Evolutionary conservation across 1,140 invertebrate genomes (phyloP).

Genomic region (Melanaphis sacchari): DNA sequence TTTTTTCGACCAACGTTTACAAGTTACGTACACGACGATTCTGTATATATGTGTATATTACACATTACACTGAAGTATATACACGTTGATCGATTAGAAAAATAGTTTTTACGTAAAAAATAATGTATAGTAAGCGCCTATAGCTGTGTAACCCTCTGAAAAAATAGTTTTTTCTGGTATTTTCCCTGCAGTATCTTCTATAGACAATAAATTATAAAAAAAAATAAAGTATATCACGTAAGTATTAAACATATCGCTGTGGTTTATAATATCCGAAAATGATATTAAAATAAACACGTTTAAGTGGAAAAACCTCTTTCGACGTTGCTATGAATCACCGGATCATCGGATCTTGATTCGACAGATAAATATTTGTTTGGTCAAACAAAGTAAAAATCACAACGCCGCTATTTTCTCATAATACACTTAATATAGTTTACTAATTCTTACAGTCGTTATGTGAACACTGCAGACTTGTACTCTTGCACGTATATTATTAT

Average conservation of each 20-base stretch:
- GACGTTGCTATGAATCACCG: not conserved
- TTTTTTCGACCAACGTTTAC: not conserved
- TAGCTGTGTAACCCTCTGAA: not conserved
- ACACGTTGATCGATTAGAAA: not conserved
- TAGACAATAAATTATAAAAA: not conserved
- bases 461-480: not conserved
- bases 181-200: not conserved
- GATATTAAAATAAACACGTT: not conserved
- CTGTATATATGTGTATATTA: not conserved
- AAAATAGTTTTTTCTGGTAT: not conserved
- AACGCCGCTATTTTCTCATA: not conserved
- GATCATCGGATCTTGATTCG: not conserved
- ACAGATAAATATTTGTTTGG: not conserved
- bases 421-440: not conserved
- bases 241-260: not conserved
- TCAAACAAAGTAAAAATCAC: constrained; percentile 3
- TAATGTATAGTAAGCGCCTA: not conserved
- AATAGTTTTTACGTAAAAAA: not conserved
- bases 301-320: not conserved
- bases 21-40: not conserved
- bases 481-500: not conserved
- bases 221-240: not conserved
- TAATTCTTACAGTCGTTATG: not conserved
- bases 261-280: not conserved
- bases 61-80: not conserved